These are phyloP conservation scores for Hephaestus fuliginosus DNA, from an alignment of 2,797 vertebrate species.

Conservation along the genomic window DNA sequence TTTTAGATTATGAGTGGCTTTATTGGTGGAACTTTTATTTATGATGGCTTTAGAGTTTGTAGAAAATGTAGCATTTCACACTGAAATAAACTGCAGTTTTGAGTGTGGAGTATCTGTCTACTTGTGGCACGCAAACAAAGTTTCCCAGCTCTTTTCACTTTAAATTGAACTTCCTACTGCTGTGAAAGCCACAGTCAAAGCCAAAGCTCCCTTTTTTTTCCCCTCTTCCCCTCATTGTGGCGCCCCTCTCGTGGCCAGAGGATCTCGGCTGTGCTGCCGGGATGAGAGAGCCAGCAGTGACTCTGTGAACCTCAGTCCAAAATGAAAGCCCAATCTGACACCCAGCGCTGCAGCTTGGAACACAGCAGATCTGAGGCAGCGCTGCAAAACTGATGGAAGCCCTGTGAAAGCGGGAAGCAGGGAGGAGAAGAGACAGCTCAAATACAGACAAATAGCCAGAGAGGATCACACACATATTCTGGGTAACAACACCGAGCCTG, in stretches of 20 bases:
- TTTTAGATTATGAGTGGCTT: not conserved
- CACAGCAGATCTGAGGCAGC: conserved; percentile 49
- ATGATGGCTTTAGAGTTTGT: not conserved
- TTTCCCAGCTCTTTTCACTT: conserved; percentile 8
- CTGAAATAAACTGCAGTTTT: not conserved
- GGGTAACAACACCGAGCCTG: conserved; percentile 64
- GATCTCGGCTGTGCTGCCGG: conserved; percentile 27
- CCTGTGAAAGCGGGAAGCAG: conserved; percentile 47
- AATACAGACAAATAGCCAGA: conserved; percentile 65
- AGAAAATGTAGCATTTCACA: not conserved
- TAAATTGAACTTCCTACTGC: conserved; percentile 17
- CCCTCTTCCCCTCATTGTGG: conserved; percentile 2
- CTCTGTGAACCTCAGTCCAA: conserved; percentile 60
- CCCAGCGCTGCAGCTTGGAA: conserved; percentile 47
- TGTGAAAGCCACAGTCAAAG: conserved; percentile 49
- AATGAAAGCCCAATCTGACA: conserved; percentile 67
- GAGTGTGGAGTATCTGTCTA: not conserved
- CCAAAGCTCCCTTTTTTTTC: conserved; percentile 12
- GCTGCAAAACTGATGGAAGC: conserved; percentile 44
- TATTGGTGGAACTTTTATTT: not conserved
- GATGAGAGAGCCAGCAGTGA: conserved; percentile 46
- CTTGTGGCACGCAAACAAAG: not conserved
- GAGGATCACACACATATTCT: conserved; percentile 52
- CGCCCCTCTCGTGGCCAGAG: conserved; percentile 14
- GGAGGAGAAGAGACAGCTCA: conserved; percentile 30